Evolutionary conservation across 2,888 invertebrate species (phyloP).

Genomic region (Temnothorax rugatulus): DNA sequence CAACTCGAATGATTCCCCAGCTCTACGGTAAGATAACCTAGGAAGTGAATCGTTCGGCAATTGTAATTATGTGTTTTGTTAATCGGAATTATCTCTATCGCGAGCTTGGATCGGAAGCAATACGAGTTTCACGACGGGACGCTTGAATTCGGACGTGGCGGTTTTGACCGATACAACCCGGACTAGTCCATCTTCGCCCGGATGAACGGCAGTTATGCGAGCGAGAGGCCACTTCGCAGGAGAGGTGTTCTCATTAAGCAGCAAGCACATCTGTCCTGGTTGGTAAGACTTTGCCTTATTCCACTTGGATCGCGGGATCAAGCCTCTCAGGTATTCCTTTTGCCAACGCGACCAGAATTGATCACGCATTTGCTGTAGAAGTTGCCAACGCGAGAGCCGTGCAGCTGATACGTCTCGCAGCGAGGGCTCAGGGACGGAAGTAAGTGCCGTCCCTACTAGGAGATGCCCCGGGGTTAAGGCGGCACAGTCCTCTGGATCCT

Average conservation of each 20-base stretch:
- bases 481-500: too few species aligned
- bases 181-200: neutral
- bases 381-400: neutral
- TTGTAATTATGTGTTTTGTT: too few species aligned
- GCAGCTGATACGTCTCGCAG: too few species aligned
- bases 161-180: neutral
- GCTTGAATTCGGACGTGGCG: neutral
- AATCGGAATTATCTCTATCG: too few species aligned
- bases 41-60: too few species aligned
- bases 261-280: neutral
- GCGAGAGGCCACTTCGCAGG: neutral
- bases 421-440: too few species aligned
- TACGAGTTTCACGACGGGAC: neutral
- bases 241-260: neutral
- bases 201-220: neutral
- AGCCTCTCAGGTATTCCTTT: neutral
- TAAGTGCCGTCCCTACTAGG: too few species aligned
- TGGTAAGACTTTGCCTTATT: neutral
- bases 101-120: neutral
- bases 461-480: too few species aligned
- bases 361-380: neutral
- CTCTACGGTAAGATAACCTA: too few species aligned
- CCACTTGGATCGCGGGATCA: neutral
- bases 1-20: too few species aligned
- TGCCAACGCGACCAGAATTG: neutral